Evolutionary conservation across 1,140 invertebrate genomes (phyloP).

Genomic region (Caerostris extrusa): DNA sequence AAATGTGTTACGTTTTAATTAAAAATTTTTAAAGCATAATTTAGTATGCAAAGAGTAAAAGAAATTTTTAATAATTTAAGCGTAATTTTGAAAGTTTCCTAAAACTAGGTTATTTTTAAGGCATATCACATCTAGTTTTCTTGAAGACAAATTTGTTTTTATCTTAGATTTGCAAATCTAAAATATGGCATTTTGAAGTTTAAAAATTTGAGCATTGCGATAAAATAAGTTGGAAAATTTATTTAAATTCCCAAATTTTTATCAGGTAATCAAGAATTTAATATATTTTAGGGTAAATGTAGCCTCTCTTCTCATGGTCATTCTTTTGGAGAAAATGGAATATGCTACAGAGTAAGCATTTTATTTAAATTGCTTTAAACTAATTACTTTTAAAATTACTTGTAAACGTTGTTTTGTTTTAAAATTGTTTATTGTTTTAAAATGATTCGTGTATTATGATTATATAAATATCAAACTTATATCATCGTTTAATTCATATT

Average conservation of each 20-base stretch:
- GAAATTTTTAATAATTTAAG: too few relatives aligned
- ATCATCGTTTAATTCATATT: too few relatives aligned
- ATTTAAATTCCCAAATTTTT: neutral
- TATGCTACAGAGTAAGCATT: constrained; percentile 91
- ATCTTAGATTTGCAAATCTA: too few relatives aligned
- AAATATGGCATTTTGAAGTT: too few relatives aligned
- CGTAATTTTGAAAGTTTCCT: too few relatives aligned
- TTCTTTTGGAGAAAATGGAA: constrained; percentile 97
- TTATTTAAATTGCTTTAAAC: neutral
- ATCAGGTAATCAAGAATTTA: neutral
- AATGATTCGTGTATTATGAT: too few relatives aligned
- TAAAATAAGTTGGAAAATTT: neutral
- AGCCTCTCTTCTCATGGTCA: constrained; percentile 94
- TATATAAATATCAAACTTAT: too few relatives aligned
- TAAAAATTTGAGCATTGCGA: neutral
- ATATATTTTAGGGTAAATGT: constrained; percentile 88
- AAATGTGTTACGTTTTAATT: neutral
- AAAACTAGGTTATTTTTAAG: too few relatives aligned
- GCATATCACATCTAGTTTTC: too few relatives aligned
- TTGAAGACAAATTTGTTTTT: too few relatives aligned
- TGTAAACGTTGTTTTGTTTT: neutral
- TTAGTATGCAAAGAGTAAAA: too few relatives aligned
- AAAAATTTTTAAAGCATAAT: too few relatives aligned
- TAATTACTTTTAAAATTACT: neutral
- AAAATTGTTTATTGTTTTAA: neutral